A percentile compares a stretch with the other conserved stretches of the same genome.
Evolutionary conservation across 1,140 invertebrate genomes (phyloP).

Genomic region (Diploscapter pachys): DNA sequence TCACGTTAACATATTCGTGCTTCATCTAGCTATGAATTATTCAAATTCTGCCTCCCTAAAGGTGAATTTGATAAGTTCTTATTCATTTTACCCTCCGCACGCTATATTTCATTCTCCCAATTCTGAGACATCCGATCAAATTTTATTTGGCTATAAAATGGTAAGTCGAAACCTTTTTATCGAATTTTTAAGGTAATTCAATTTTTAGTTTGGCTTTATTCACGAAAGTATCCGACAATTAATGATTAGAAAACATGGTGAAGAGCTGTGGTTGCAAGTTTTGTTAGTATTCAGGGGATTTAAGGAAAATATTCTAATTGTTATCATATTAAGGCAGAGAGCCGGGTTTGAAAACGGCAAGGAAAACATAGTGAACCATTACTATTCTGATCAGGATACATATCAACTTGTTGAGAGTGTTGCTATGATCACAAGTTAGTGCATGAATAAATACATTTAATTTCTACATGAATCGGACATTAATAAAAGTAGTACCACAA

Average conservation of each 20-base stretch:
- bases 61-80: too few species aligned
- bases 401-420: constrained; percentile 40
- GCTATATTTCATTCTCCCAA: too few species aligned
- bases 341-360: constrained; percentile 42
- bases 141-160: too few species aligned
- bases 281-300: constrained; percentile 21
- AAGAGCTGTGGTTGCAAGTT: constrained; percentile 36
- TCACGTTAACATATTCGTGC: too few species aligned
- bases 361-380: constrained; percentile 43
- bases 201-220: constrained; percentile 39
- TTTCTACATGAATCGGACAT: neutral
- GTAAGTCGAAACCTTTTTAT: too few species aligned
- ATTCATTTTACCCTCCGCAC: too few species aligned
- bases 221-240: constrained; percentile 40
- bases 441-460: neutral
- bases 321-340: constrained; percentile 22
- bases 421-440: constrained; percentile 32
- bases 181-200: too few species aligned
- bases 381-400: constrained; percentile 39
- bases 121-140: too few species aligned
- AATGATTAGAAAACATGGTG: constrained; percentile 36
- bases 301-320: neutral
- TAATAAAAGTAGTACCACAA: too few species aligned
- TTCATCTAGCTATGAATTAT: too few species aligned
- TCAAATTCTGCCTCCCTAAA: too few species aligned